Evolutionary conservation across 2,113 vertebrate species (phyloP).

Genomic region (Arvicanthis niloticus): DNA sequence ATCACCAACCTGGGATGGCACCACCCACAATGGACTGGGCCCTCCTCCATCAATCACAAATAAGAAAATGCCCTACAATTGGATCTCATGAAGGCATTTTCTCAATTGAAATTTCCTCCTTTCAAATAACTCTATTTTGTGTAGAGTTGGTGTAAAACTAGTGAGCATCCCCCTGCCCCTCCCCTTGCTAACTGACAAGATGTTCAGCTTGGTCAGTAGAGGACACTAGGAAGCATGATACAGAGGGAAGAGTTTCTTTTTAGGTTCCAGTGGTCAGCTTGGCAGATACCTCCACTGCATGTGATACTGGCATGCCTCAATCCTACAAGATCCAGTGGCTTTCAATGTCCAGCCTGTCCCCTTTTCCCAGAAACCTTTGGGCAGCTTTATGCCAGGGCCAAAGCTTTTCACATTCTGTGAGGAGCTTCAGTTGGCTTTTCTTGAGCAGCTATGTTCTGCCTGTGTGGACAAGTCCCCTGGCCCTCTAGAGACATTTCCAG

Average conservation of each 20-base stretch:
- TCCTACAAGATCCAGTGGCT: rapidly evolving
- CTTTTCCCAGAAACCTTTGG: not conserved
- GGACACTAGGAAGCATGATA: not conserved
- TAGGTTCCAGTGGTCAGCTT: not conserved
- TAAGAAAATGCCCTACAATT: not conserved
- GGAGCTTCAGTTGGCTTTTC: not conserved
- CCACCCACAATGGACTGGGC: not conserved
- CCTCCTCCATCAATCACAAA: not conserved
- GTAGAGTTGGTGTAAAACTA: not conserved
- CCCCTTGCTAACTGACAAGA: not conserved
- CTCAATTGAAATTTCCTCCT: not conserved
- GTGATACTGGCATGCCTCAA: not conserved
- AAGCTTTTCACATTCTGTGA: not conserved
- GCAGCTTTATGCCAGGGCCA: not conserved
- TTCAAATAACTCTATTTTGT: not conserved
- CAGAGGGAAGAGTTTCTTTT: not conserved
- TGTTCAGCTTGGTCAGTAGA: not conserved
- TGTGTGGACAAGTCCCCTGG: not conserved
- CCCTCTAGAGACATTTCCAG: not conserved
- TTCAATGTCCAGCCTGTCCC: not conserved
- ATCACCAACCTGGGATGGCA: not conserved
- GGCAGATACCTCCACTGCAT: not conserved
- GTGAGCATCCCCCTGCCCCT: not conserved
- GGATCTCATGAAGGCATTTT: not conserved
- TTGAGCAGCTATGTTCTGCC: not conserved